Conservation (phyloP, 2,888 invertebrate genomes). For the Lasius fuliginosus region DNA sequence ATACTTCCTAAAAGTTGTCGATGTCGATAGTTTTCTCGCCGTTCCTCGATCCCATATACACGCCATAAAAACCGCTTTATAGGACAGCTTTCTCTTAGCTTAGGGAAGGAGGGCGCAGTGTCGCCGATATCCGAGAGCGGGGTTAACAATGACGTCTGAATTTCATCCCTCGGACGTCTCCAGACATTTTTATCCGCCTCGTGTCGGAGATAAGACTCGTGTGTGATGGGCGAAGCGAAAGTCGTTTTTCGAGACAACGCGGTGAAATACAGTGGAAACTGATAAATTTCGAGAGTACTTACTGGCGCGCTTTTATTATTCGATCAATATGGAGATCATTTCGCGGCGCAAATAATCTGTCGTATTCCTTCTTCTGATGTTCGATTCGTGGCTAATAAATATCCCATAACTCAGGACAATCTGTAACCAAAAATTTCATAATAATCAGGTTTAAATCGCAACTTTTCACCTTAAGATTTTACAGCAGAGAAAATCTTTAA, state of each 20-base stretch:
- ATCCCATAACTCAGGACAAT: background rate
- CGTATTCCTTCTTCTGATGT: background rate
- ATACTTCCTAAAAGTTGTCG: background rate
- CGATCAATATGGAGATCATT: constrained; percentile 21
- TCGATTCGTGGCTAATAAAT: background rate
- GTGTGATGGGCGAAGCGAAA: constrained; percentile 29
- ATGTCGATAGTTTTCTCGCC: constrained; percentile 13
- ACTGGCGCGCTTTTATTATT: background rate
- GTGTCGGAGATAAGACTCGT: constrained; percentile 37
- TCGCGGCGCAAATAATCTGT: background rate
- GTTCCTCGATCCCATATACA: background rate
- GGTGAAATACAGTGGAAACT: constrained; percentile 49
- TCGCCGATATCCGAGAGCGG: constrained; percentile 23
- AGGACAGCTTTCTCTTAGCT: constrained; percentile 38
- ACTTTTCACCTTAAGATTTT: background rate
- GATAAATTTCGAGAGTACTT: constrained; percentile 40
- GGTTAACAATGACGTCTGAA: constrained; percentile 43
- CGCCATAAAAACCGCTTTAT: background rate
- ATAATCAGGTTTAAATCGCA: background rate
- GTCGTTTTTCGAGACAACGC: constrained; percentile 8
- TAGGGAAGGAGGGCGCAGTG: background rate
- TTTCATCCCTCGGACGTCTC: constrained; percentile 32
- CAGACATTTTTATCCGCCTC: constrained; percentile 44
- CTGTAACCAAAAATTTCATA: background rate
- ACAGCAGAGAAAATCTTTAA: too few species aligned